Percentiles rank a stretch among this genome's conserved stretches.
These are phyloP conservation scores for Latrodectus hesperus DNA, from an alignment of 2,888 invertebrate genomes.

Conservation along the genomic window DNA sequence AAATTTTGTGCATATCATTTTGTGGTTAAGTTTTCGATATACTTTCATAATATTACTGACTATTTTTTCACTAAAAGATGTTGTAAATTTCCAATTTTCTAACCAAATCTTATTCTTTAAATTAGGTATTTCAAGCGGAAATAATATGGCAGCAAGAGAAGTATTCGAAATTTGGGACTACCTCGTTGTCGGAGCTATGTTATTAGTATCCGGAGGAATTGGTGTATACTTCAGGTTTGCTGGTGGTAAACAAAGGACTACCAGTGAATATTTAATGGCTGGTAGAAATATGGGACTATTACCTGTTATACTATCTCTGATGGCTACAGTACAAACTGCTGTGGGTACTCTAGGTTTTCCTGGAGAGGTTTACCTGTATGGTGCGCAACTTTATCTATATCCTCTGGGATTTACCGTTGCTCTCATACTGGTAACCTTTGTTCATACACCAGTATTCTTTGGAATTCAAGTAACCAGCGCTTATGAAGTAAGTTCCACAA, in stretches of 20 bases:
- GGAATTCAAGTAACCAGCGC: slow-evolving; percentile 87
- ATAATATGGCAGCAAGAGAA: slow-evolving; percentile 4
- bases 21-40: no score
- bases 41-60: no score
- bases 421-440: slow-evolving; percentile 83
- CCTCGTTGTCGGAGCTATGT: slow-evolving; percentile 41
- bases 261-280: slow-evolving; percentile 65
- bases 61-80: no score
- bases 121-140: not conserved
- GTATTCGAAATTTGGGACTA: slow-evolving; percentile 60
- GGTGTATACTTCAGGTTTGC: slow-evolving; percentile 50
- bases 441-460: slow-evolving; percentile 90
- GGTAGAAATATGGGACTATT: slow-evolving; percentile 65
- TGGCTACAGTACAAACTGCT: slow-evolving; percentile 69
- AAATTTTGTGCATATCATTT: no score
- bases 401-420: slow-evolving; percentile 83
- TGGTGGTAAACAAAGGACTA: slow-evolving; percentile 60
- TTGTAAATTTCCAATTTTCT: no score
- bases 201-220: slow-evolving; percentile 49
- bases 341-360: slow-evolving; percentile 69
- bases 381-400: slow-evolving; percentile 80
- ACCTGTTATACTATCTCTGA: slow-evolving; percentile 68
- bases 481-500: slow-evolving; percentile 82
- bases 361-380: slow-evolving; percentile 67
- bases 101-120: no score